Evolutionary conservation across 2,888 invertebrate species (phyloP), one percentile per base, ranked within the genome.

Genomic region (Lasioglossum oenotherae): DNA sequence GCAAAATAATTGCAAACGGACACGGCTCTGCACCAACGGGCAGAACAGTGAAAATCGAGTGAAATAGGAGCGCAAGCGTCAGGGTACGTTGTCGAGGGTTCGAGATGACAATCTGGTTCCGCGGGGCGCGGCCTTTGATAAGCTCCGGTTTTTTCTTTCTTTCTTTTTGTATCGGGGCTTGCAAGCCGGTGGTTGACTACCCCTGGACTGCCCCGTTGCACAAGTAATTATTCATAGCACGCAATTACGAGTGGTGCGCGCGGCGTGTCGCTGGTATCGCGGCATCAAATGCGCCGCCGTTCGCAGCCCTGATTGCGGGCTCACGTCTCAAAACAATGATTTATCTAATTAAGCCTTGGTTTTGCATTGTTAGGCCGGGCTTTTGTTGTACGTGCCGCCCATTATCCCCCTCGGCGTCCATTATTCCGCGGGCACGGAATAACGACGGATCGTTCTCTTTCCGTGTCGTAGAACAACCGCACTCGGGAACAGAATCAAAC

Each of bases 161-260:
- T 35, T 76, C 60, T 75, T 75, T 27, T 71, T 73, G 60, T 35
- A 82, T 81, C 35, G 71, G 35, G 46, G 69, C 67, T 72, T 72
- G 72, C 53, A 60, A 49, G 60, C 38, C 38, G 79, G 78, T 81
- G 80, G 90, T 90, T 85, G 89, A 72, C 86, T 84, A 89, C 89
- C 90, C 85, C 86, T 80, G 85, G 78, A 72, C 85, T 16, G 77
- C 76, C 71, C 78, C 53, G 86, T 86, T 85, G 57, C 76, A 87
- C 76, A 82, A 91, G 93, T 94, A 94, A 94, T 94, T 94, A 94
- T 94, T 93, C 93, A 93, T 93, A 92, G 93, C 94, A 93, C 92
- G 94, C 94, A 94, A 94, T 94, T 94, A 94, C 92, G 90, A 91
- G 75, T 80, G 81, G 86, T 94, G 93, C 87, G 67, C 81, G 84